Evolutionary conservation across 2,113 vertebrate species (phyloP).

Genomic region (Naja naja): DNA sequence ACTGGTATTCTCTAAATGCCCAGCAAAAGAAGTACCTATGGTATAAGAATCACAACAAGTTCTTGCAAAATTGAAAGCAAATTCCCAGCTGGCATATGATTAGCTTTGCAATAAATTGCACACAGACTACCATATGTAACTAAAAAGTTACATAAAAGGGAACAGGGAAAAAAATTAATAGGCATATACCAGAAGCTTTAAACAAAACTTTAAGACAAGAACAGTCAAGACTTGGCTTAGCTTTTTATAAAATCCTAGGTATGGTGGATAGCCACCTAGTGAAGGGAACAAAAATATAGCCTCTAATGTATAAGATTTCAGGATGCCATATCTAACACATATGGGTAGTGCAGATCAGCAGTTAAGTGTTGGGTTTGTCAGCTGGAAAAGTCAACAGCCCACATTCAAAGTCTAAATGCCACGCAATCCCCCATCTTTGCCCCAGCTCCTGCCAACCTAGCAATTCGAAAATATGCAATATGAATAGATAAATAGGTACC

Average conservation of each 20-base stretch:
- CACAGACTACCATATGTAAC: neutral
- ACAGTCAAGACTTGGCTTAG: neutral
- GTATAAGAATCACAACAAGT: neutral
- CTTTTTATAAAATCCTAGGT: neutral
- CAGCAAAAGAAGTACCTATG: neutral
- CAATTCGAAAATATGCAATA: too few relatives aligned
- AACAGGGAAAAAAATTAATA: neutral
- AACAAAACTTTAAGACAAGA: neutral
- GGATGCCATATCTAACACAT: too few relatives aligned
- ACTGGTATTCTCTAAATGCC: fast-evolving
- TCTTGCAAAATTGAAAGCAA: conserved; percentile 3
- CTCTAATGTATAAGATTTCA: too few relatives aligned
- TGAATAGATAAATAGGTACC: too few relatives aligned
- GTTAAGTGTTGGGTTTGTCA: too few relatives aligned
- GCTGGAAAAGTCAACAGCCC: too few relatives aligned
- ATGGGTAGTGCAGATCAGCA: too few relatives aligned
- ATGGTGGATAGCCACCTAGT: neutral
- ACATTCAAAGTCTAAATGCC: too few relatives aligned
- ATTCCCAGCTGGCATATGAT: neutral
- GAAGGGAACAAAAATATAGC: too few relatives aligned
- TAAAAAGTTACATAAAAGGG: neutral
- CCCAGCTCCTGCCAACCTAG: too few relatives aligned
- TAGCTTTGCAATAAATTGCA: neutral
- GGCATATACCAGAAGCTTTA: neutral
- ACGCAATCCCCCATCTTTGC: too few relatives aligned